phyloP scores from a whole-genome alignment of 2,888 invertebrate genomes.

The Dryobota labecula region DNA sequence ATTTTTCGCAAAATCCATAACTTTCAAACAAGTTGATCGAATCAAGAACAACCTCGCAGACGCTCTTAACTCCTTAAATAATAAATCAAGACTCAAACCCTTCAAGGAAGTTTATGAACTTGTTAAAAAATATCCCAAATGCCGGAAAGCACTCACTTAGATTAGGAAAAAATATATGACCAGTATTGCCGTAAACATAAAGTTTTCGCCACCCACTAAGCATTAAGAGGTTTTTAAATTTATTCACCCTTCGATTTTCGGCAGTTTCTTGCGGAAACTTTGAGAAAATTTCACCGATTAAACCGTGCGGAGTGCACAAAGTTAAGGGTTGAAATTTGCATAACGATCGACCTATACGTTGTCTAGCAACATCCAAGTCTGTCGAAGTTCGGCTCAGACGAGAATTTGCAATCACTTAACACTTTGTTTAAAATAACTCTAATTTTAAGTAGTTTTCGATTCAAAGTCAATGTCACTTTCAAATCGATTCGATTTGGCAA shows the following conservation, averaged over 20 bases:
- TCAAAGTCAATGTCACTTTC: conserved; percentile 14
- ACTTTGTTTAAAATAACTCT: conserved; percentile 40
- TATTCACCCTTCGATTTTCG: conserved; percentile 88
- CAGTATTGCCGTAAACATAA: conserved; percentile 78
- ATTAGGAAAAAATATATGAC: conserved; percentile 76
- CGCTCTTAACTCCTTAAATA: conserved; percentile 68
- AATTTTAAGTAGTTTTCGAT: conserved; percentile 23
- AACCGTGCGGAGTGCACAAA: conserved; percentile 83
- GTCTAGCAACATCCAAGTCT: conserved; percentile 59
- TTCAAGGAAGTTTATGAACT: conserved; percentile 68
- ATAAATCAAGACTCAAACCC: conserved; percentile 71
- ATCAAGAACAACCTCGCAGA: conserved; percentile 57
- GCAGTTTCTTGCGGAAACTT: conserved; percentile 81
- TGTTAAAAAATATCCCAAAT: conserved; percentile 71
- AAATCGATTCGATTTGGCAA: conserved; percentile 6
- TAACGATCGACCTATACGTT: conserved; percentile 78
- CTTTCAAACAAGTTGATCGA: conserved; percentile 53
- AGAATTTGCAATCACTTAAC: conserved; percentile 61
- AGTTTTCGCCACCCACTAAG: conserved; percentile 85
- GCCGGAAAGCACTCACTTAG: conserved; percentile 75
- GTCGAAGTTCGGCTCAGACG: conserved; percentile 44
- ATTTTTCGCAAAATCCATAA: conserved; percentile 41
- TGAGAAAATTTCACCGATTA: conserved; percentile 86
- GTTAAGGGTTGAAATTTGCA: conserved; percentile 89
- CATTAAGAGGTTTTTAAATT: conserved; percentile 89